Evolutionary conservation across 2,888 invertebrate species (phyloP).

Genomic region (Oxystoma pomonae): DNA sequence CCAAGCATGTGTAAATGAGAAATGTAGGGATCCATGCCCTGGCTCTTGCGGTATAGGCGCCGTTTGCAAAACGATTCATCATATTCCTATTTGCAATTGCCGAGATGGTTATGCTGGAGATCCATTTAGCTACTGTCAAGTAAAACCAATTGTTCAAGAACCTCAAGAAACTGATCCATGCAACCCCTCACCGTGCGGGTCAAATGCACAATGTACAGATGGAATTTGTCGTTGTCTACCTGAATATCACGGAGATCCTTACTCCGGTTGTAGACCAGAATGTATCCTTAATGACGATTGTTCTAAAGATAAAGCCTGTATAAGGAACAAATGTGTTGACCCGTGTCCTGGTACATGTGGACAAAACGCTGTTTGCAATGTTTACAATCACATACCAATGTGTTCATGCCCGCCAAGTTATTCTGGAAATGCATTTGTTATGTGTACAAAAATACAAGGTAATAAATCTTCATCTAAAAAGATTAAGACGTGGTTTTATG

Average conservation of each 20-base stretch:
- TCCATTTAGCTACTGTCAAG: conserved; percentile 52
- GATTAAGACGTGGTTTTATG: neutral
- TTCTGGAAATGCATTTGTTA: conserved; percentile 67
- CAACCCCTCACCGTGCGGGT: conserved; percentile 56
- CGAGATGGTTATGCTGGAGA: conserved; percentile 65
- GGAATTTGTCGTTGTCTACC: conserved; percentile 65
- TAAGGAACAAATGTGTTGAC: conserved; percentile 63
- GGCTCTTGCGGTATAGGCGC: conserved; percentile 72
- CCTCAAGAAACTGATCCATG: conserved; percentile 42
- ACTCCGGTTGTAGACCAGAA: conserved; percentile 65
- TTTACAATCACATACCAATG: conserved; percentile 71
- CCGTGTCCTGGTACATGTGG: conserved; percentile 75
- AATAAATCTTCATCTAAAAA: conserved; percentile 48
- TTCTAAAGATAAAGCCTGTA: conserved; percentile 63
- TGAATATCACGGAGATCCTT: conserved; percentile 69
- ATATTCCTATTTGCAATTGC: conserved; percentile 74
- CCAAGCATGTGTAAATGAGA: conserved; percentile 70
- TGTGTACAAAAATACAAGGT: conserved; percentile 58
- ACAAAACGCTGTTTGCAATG: conserved; percentile 65
- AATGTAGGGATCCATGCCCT: conserved; percentile 73
- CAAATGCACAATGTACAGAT: conserved; percentile 66
- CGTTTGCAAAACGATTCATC: conserved; percentile 69
- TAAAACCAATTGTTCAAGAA: conserved; percentile 40
- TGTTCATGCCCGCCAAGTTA: conserved; percentile 69
- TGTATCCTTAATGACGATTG: conserved; percentile 72